Base-by-base conservation (phyloP, 1,140 invertebrate species). In the Temnothorax curvispinosus region DNA sequence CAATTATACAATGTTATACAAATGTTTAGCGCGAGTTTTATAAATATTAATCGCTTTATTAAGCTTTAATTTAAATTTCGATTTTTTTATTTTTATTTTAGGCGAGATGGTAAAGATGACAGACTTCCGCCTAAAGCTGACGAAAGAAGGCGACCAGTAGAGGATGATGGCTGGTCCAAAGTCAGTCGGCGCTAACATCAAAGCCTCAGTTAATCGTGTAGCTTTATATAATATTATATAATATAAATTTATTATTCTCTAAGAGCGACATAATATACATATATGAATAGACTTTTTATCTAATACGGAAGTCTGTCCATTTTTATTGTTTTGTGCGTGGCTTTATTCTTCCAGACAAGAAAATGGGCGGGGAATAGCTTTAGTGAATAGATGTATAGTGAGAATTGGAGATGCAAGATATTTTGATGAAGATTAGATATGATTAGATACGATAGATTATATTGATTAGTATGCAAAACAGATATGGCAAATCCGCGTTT, bases 151-250 rank as follows among this genome's bases (percentile, higher is more conserved):
- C 91, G 90, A 87, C 87, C 90, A 15, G 38, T 89, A 6, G 93
- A 94, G 50, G 94, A 94, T 18, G 93, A 90, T 32, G 93, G 94
- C 8, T 95, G 94, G 94, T 94, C 93, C 0, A 93, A 90, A 88
- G 94, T 95, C 65, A 87, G 90, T 71, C 93, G 93, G 60, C 92
- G 92, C 89, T 93, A 86, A 75, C 56, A 69, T 64, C 52, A 35
- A 44, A 80, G 62, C 15, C 50, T 15, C 47, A 78, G 27, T 35
- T 84, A 88, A 65, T 60, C 35, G 71, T 90, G 80, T 80, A 86
- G 52, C 21, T 67, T 65, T 69, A 32, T 77, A 77, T 27, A 27
- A 27, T 27, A 27, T 27, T 27, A 27, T 27, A 27, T 27, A 27
- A 27, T 27, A 27, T 75, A 87, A 64, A 47, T 82, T 81, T 82